These are phyloP conservation scores for Spodoptera exigua DNA, from an alignment of 2,888 invertebrate species.

Conservation along the genomic window DNA sequence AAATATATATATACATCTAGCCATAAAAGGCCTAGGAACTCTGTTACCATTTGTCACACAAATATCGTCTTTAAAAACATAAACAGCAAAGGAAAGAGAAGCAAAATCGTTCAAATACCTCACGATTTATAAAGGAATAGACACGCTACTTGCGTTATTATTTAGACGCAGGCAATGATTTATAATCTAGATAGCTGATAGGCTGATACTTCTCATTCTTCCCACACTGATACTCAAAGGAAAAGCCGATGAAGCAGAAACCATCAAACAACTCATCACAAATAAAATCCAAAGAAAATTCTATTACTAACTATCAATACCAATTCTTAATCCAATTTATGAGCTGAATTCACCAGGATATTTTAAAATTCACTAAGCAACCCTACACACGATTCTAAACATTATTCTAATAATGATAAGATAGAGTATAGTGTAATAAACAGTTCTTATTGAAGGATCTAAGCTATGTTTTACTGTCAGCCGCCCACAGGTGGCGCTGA, in stretches of 20 bases:
- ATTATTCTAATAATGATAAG: conserved; percentile 36
- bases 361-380: conserved; percentile 41
- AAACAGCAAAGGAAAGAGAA: conserved; percentile 16
- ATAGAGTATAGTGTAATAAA: conserved; percentile 31
- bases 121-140: no score
- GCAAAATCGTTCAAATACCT: no score
- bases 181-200: conserved; percentile 4
- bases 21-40: no score
- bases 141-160: no score
- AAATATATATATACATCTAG: not conserved
- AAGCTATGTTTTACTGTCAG: conserved; percentile 60
- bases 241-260: conserved; percentile 28
- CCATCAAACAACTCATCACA: conserved; percentile 28
- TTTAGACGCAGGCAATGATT: conserved; percentile 2
- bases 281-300: conserved; percentile 50
- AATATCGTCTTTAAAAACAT: conserved; percentile 1
- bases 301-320: conserved; percentile 55
- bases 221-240: conserved; percentile 27
- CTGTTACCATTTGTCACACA: no score
- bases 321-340: conserved; percentile 55
- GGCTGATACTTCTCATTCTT: conserved; percentile 9
- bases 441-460: conserved; percentile 52
- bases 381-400: conserved; percentile 17
- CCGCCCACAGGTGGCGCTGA: conserved; percentile 76
- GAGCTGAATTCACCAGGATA: conserved; percentile 40